Evolutionary conservation across 2,888 invertebrate genomes (phyloP).

Genomic region (Baronia brevicornis): DNA sequence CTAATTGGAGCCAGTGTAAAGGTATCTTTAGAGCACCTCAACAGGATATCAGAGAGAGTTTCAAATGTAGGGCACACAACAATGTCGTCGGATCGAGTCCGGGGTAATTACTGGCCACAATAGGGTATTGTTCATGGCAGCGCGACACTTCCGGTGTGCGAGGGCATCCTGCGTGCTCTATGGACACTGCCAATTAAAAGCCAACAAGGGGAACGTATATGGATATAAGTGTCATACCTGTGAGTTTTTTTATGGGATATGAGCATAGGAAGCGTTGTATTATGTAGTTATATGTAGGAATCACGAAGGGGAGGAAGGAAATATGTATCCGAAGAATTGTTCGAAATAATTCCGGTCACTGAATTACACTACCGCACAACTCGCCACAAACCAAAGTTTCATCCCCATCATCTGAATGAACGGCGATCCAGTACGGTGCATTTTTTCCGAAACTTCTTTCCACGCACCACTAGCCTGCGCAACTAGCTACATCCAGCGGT

Average conservation of each 20-base stretch:
- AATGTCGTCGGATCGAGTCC: slow-evolving; percentile 41
- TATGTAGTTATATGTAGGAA: neutral
- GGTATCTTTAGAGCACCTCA: slow-evolving; percentile 5
- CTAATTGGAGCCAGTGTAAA: slow-evolving; percentile 1
- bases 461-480: too few relatives aligned
- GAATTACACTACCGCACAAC: too few relatives aligned
- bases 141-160: slow-evolving; percentile 46
- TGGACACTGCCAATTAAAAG: slow-evolving; percentile 5
- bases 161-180: slow-evolving; percentile 37
- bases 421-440: too few relatives aligned
- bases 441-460: too few relatives aligned
- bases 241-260: neutral
- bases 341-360: too few relatives aligned
- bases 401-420: too few relatives aligned
- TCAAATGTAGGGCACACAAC: slow-evolving; percentile 32
- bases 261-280: neutral
- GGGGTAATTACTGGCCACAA: slow-evolving; percentile 55
- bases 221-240: neutral
- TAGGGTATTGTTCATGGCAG: slow-evolving; percentile 58
- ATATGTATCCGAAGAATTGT: too few relatives aligned
- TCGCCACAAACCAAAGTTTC: too few relatives aligned
- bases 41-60: slow-evolving; percentile 18
- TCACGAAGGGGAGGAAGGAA: too few relatives aligned
- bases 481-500: too few relatives aligned
- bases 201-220: slow-evolving; percentile 6